A percentile compares a stretch with the other conserved stretches of the same genome.
These are phyloP conservation scores for Balearica regulorum DNA, from an alignment of 2,797 vertebrate species.

Conservation along the genomic window DNA sequence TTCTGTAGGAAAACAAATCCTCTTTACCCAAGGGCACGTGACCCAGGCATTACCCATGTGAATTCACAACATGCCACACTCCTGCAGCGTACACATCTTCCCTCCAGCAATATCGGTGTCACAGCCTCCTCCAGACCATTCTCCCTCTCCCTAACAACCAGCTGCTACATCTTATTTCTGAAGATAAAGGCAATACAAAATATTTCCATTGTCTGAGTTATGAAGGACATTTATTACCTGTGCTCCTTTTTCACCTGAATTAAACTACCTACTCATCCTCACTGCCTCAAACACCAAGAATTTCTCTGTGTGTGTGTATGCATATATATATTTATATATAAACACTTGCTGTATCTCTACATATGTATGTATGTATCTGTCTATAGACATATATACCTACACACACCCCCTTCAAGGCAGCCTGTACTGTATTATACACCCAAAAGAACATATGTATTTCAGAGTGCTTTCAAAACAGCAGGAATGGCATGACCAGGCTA, in stretches of 20 bases:
- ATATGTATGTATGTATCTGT: accelerated
- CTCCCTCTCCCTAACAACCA: not conserved
- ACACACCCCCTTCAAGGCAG: not conserved
- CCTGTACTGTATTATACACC: not conserved
- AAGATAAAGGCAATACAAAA: not conserved
- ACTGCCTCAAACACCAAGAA: not conserved
- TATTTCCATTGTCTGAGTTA: not conserved
- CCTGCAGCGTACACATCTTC: not conserved
- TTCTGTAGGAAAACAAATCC: not conserved
- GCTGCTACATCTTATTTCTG: not conserved
- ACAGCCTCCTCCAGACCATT: not conserved
- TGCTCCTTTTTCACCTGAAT: not conserved
- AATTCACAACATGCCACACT: not conserved
- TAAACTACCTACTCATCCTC: not conserved
- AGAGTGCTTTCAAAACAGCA: not conserved
- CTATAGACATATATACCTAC: not conserved
- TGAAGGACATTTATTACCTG: not conserved
- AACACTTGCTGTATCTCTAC: not conserved
- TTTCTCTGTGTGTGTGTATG: not conserved
- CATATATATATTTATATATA: not conserved
- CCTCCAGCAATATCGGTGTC: not conserved
- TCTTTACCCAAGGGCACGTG: not conserved
- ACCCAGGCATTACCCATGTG: not conserved
- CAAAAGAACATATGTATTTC: accelerated
- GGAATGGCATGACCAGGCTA: not conserved